phyloP scores from a whole-genome alignment of 2,888 invertebrate genomes.

The Eilema caniola region DNA sequence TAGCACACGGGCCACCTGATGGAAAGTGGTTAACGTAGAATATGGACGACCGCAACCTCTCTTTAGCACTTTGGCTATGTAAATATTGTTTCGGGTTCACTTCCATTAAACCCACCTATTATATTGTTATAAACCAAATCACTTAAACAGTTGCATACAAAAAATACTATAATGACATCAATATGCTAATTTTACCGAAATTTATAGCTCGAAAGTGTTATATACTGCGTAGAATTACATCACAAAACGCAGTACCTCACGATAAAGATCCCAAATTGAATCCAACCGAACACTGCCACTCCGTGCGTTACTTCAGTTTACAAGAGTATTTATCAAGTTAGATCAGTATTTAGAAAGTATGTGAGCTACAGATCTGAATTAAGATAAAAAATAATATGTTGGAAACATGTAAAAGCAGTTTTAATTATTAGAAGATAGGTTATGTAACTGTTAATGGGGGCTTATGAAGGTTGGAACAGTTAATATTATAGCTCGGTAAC shows the following conservation, averaged over 20 bases:
- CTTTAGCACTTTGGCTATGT: too few relatives aligned
- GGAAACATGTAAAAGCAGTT: neutral
- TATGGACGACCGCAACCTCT: too few relatives aligned
- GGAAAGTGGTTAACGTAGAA: too few relatives aligned
- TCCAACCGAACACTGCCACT: neutral
- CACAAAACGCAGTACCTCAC: neutral
- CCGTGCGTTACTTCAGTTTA: neutral
- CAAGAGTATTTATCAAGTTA: neutral
- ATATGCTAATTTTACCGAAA: neutral
- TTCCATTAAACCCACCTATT: too few relatives aligned
- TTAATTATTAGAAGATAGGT: neutral
- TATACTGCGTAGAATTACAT: neutral
- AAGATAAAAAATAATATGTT: conserved; percentile 3
- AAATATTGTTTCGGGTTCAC: too few relatives aligned
- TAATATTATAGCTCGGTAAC: neutral
- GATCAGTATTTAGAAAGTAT: conserved; percentile 5
- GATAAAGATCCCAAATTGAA: neutral
- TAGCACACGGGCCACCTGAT: too few relatives aligned
- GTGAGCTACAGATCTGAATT: neutral
- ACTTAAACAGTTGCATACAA: too few relatives aligned
- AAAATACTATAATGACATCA: neutral
- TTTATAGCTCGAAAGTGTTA: neutral
- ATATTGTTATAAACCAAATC: too few relatives aligned
- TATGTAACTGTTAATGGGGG: neutral
- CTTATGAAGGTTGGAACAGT: neutral